Evolutionary conservation across 2,113 vertebrate species (phyloP).

Genomic region (Zapus hudsonius): DNA sequence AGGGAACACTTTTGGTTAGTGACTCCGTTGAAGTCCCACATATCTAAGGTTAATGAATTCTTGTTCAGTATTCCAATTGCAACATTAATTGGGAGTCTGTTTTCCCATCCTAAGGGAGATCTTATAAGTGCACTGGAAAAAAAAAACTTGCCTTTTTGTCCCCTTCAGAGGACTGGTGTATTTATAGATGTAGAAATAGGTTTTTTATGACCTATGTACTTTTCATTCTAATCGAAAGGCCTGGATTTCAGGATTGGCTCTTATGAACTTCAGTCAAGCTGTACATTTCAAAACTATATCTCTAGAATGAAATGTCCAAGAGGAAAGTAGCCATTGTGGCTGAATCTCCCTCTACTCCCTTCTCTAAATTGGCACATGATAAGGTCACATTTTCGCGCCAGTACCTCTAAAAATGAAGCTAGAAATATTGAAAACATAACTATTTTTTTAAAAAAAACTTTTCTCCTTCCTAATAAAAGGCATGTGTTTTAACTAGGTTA

Average conservation of each 20-base stretch:
- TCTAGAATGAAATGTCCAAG: neutral
- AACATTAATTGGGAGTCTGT: neutral
- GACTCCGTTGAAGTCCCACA: neutral
- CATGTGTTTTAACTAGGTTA: conserved; percentile 68
- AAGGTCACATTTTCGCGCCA: neutral
- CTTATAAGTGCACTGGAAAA: conserved; percentile 3
- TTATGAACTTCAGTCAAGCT: neutral
- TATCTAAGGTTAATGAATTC: conserved; percentile 4
- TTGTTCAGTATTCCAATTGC: neutral
- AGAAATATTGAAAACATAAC: conserved; percentile 48
- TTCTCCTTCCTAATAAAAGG: conserved; percentile 55
- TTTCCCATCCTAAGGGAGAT: conserved; percentile 6
- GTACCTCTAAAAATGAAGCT: conserved; percentile 37
- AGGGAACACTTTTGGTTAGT: neutral
- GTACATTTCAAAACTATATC: neutral
- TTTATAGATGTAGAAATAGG: neutral
- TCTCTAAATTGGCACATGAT: neutral
- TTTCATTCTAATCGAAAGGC: conserved; percentile 9
- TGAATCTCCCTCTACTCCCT: neutral
- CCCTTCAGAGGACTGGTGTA: neutral
- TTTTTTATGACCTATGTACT: neutral
- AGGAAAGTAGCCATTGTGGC: neutral
- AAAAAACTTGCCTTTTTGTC: neutral
- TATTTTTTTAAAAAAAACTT: neutral
- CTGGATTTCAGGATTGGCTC: neutral